A percentile compares a stretch with the other conserved stretches of the same genome.
These are phyloP conservation scores for Mimumesa dahlbomi DNA, from an alignment of 2,888 invertebrate species.

Conservation along the genomic window DNA sequence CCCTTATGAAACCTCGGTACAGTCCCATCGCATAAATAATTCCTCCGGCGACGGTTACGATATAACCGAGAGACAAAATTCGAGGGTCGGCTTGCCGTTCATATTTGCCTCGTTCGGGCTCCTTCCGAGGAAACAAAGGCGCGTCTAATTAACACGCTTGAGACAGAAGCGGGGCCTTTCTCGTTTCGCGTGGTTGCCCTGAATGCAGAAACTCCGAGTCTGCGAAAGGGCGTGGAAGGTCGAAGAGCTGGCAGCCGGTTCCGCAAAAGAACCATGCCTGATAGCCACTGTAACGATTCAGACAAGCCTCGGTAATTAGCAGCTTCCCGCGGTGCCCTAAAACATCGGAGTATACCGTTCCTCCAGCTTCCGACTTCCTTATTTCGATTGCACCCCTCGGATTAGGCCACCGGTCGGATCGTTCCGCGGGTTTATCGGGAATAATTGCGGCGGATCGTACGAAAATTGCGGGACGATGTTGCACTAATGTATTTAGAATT, in stretches of 20 bases:
- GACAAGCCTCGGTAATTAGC: slow-evolving; percentile 72
- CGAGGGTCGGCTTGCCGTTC: slow-evolving; percentile 61
- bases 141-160: slow-evolving; percentile 77
- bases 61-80: slow-evolving; percentile 44
- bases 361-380: background rate
- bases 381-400: slow-evolving; percentile 1
- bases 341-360: slow-evolving; percentile 3
- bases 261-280: slow-evolving; percentile 43
- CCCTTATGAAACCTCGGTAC: slow-evolving; percentile 31
- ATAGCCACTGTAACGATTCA: slow-evolving; percentile 68
- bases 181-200: slow-evolving; percentile 62
- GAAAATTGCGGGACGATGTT: too few relatives aligned
- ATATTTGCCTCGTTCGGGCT: slow-evolving; percentile 74
- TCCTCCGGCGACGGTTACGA: slow-evolving; percentile 20
- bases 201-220: slow-evolving; percentile 55
- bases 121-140: slow-evolving; percentile 74
- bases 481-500: too few relatives aligned
- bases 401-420: slow-evolving; percentile 12
- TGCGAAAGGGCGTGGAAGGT: slow-evolving; percentile 42
- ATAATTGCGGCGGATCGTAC: slow-evolving; percentile 22
- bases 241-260: slow-evolving; percentile 34
- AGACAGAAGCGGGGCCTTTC: slow-evolving; percentile 67
- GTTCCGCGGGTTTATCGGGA: slow-evolving; percentile 1
- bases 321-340: slow-evolving; percentile 56
- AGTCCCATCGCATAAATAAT: slow-evolving; percentile 49